These are phyloP conservation scores for Thomomys bottae DNA, from an alignment of 2,113 vertebrate genomes.

Conservation along the genomic window DNA sequence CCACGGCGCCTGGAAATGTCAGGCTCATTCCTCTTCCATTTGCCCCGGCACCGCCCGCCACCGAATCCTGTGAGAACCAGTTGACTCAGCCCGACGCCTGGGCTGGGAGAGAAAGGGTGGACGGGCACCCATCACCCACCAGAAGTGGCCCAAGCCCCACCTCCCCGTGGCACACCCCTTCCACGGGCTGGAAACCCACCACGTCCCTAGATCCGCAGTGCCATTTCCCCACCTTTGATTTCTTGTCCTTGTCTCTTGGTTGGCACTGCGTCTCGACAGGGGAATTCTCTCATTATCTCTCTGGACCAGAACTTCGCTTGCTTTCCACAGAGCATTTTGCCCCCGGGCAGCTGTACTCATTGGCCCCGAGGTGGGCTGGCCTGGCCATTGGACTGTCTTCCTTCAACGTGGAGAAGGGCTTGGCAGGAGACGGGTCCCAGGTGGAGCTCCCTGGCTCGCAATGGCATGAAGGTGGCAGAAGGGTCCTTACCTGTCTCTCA, in stretches of 20 bases:
- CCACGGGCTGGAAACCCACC: neutral
- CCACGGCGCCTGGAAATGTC: constrained; percentile 81
- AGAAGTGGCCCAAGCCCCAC: neutral
- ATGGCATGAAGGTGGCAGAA: no score
- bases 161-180: no score
- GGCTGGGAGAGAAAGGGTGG: no score
- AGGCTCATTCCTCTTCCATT: constrained; percentile 72
- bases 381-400: neutral
- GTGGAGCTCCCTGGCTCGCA: no score
- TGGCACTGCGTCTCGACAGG: neutral
- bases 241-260: neutral
- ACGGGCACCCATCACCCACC: accelerated
- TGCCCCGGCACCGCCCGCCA: constrained; percentile 61
- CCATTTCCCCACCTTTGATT: neutral
- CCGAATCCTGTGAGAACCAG: constrained; percentile 57
- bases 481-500: neutral
- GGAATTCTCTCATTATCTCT: neutral
- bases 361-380: neutral
- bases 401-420: neutral
- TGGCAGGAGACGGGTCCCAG: no score
- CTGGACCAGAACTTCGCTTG: neutral
- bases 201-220: neutral
- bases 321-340: neutral
- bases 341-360: accelerated
- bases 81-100: neutral